Conservation (phyloP, 2,797 vertebrate species). For the Spinibarbus caldwelli region DNA sequence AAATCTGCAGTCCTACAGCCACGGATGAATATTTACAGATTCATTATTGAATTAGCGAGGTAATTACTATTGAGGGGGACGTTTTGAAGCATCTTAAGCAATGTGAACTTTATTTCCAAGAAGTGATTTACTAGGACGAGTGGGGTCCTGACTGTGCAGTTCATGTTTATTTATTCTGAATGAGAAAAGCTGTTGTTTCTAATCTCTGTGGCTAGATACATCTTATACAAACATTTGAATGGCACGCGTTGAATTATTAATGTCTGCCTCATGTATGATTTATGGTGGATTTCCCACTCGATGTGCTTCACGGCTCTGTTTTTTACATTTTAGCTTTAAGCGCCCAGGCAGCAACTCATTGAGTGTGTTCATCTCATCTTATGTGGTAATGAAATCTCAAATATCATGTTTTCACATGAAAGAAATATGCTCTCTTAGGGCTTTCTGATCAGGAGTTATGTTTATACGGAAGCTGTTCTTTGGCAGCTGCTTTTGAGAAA, state of each 20-base stretch:
- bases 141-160: conserved; percentile 13
- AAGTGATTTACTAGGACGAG: conserved; percentile 18
- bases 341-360: not conserved
- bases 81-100: not conserved
- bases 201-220: conserved; percentile 28
- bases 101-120: conserved; percentile 27
- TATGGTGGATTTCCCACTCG: not conserved
- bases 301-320: not conserved
- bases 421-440: too few relatives aligned
- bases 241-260: conserved; percentile 17
- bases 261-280: conserved; percentile 34
- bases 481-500: not conserved
- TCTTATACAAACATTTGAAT: conserved; percentile 40
- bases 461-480: not conserved
- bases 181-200: conserved; percentile 6
- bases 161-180: conserved; percentile 39
- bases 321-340: conserved; percentile 14
- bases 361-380: not conserved
- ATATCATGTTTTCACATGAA: not conserved
- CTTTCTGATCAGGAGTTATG: too few relatives aligned
- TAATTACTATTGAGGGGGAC: conserved; percentile 10
- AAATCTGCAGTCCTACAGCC: not conserved
- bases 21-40: conserved; percentile 28
- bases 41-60: conserved; percentile 37
- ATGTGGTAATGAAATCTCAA: conserved; percentile 12